A percentile compares a stretch with the other conserved stretches of the same genome.
phyloP scores from a whole-genome alignment of 2,797 vertebrate genomes.

The Cossypha heuglini region DNA sequence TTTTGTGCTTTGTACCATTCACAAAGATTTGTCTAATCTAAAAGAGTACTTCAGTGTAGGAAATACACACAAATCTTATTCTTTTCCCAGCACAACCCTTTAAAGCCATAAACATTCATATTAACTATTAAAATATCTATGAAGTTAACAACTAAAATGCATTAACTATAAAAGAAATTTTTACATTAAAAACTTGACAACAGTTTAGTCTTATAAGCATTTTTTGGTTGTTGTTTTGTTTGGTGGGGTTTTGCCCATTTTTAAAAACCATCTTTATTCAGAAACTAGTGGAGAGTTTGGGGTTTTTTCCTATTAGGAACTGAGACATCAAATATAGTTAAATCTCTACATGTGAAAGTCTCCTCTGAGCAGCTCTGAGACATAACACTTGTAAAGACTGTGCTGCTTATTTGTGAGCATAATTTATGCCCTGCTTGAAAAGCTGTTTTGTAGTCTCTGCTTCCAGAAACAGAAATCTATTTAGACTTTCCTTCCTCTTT shows the following conservation, averaged over 20 bases:
- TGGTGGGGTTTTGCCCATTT: neutral
- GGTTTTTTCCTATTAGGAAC: neutral
- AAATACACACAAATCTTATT: neutral
- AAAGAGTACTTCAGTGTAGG: neutral
- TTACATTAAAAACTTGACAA: neutral
- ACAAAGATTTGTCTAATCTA: neutral
- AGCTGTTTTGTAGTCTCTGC: conserved; percentile 44
- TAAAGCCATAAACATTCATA: neutral
- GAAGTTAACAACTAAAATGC: neutral
- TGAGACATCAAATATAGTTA: neutral
- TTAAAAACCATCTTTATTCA: neutral
- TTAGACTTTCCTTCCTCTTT: conserved; percentile 46
- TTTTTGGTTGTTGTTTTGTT: neutral
- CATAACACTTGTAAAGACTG: neutral
- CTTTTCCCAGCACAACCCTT: neutral
- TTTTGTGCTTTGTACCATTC: neutral
- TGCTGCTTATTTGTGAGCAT: conserved; percentile 7
- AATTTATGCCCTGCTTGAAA: conserved; percentile 37
- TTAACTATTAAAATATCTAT: neutral
- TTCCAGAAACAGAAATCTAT: conserved; percentile 39
- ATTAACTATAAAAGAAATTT: neutral
- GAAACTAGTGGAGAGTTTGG: neutral
- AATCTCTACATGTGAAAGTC: neutral
- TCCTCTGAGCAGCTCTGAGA: neutral
- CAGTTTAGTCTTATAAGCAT: neutral